Base-by-base conservation (phyloP, 2,113 vertebrate species). In the Triplophysa tibetana region DNA sequence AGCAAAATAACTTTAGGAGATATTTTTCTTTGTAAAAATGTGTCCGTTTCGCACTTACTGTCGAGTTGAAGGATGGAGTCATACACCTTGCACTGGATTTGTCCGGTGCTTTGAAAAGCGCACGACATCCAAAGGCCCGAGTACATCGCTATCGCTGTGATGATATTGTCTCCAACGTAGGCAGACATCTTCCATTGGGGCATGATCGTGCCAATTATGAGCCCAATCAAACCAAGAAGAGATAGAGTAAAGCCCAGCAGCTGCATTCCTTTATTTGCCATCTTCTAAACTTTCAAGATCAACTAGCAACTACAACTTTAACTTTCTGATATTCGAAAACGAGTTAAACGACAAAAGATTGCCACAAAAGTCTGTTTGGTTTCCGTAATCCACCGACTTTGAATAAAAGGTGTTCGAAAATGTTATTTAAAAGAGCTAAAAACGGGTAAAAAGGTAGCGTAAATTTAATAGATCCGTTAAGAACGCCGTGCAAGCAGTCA, bases 121-220 rank as follows among this genome's bases (percentile, higher is more conserved):
- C 95, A 96, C 6, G 93, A 93, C 95, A 96, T 96, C 94, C 95
- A 96, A 26, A 96, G 90, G 6, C 95, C 95, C 61, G 94, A 91
- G 83, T 96, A 96, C 91, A 95, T 92, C 60, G 95, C 89, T 75
- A 96, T 85, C 0, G 95, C 94, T 0, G 95, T 96, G 89, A 96
- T 95, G 82, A 96, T 95, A 86, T 93, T 94, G 87, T 95, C 94
- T 9, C 94, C 94, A 0, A 93, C 94, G 3, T 94, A 95, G 0
- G 95, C 92, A 0, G 94, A 96, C 93, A 95, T 93, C 89, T 95
- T 92, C 95, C 95, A 96, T 83, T 96, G 94, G 0, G 95, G 95
- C 83, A 96, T 67, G 63, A 95, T 95, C 7, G 95, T 96, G 54
- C 93, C 91, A 3, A 91, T 72, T 38, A 96, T 85, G 75, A 96